Evolutionary conservation across 1,140 invertebrate genomes (phyloP), one percentile per base, ranked within the genome.

Genomic region (Bradysia coprophila): DNA sequence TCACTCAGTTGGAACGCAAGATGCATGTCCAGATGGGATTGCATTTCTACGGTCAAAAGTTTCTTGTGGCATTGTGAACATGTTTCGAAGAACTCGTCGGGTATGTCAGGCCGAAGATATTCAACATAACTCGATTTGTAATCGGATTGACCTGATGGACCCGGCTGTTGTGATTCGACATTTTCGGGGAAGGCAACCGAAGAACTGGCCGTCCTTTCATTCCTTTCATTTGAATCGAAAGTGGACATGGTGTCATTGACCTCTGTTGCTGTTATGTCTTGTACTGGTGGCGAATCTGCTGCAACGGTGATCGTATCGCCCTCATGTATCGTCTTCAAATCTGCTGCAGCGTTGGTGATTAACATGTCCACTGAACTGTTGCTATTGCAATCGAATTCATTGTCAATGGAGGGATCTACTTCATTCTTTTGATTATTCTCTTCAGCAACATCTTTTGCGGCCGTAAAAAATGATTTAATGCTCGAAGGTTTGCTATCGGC

Each of bases 1-100:
- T 65, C 63, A 51, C 66, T 68, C 15, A 84, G 51, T 49, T 68
- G 70, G 50, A 73, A 73, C 4, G 80, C 79, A 44, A 75, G 58
- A 53, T 84, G 80, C 56, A 72, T 81, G 61, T 84, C 78, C 42
- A 65, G 56, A 55, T 84, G 80, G 49, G 75, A 72, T 13, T 54
- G 44, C 51, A 73, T 67, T 44, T 74, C 73, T 3, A 61, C 57
- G 15, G 59, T 15, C 21, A 61, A 52, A 21, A 84, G 64, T 48
- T 60, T 66, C 49, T 71, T 69, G 43, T 70, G 63, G 51, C 79
- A 83, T 49, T 78, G 66, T 2, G 53, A 8, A 53, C 80, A 83
- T 38, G 60, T 59, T 50, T 72, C 57, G 32, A 64, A 54, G 0
- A 52, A 40, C 48, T 55, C 45, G 41, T 49, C 34, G 10, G 38